A percentile compares a stretch with the other conserved stretches of the same genome.
Conservation (phyloP, 2,113 vertebrate genomes). For the Cepphus grylle region DNA sequence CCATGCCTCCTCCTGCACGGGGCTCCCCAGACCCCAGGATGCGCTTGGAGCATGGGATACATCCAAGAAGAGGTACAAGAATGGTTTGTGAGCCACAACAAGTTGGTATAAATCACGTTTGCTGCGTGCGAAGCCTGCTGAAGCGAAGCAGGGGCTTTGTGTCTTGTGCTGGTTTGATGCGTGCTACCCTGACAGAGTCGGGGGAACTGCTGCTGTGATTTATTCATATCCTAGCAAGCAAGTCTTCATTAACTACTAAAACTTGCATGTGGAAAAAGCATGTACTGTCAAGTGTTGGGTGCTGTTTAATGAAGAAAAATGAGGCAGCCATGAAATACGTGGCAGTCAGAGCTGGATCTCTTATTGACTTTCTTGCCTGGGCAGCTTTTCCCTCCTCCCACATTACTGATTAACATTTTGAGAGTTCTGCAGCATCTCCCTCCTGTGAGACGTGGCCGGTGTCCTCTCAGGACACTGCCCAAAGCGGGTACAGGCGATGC, state of each 20-base stretch:
- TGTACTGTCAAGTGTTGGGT: not conserved
- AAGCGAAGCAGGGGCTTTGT: not conserved
- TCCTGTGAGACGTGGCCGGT: fast-evolving
- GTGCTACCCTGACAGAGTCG: not conserved
- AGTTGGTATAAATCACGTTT: fast-evolving
- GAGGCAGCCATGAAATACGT: not conserved
- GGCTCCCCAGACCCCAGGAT: fast-evolving
- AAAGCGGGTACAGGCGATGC: fast-evolving
- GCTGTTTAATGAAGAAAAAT: not conserved
- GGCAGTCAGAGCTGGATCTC: not conserved
- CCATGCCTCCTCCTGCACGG: not conserved
- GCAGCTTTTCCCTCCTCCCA: not conserved
- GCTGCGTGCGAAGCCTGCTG: fast-evolving
- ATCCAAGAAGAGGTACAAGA: not conserved
- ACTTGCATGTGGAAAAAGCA: not conserved
- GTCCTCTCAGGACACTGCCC: fast-evolving
- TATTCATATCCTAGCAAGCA: not conserved
- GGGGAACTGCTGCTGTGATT: not conserved
- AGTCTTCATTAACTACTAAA: not conserved
- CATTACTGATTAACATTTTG: fast-evolving
- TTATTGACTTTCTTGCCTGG: not conserved
- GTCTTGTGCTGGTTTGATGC: not conserved
- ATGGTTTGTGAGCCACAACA: fast-evolving
- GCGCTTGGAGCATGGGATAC: fast-evolving
- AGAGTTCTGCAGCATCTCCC: not conserved